These are phyloP conservation scores for Pica pica DNA, from an alignment of 2,113 vertebrate genomes.

Conservation along the genomic window DNA sequence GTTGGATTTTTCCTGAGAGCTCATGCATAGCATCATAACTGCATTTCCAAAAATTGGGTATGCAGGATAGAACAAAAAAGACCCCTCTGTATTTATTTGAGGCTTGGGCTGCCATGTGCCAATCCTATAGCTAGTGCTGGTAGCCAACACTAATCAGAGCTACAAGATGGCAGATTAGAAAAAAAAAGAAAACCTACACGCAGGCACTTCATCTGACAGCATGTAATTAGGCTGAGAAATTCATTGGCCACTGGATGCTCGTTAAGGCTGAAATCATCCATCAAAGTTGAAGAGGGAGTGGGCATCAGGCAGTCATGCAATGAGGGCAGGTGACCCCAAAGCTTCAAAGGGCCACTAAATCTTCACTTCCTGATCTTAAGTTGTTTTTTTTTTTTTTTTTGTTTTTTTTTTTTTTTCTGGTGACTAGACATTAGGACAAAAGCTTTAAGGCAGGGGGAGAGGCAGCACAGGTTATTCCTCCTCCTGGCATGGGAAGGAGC, in stretches of 20 bases:
- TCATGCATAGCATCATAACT: neutral
- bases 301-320: neutral
- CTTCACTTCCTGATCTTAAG: neutral
- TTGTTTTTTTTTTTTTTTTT: too few species aligned
- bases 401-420: too few species aligned
- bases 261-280: neutral
- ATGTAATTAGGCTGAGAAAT: neutral
- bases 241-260: neutral
- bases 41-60: neutral
- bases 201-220: neutral
- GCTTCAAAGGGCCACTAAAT: neutral
- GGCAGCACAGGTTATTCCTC: neutral
- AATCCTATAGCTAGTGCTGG: neutral
- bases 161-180: neutral
- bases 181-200: neutral
- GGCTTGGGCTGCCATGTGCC: neutral
- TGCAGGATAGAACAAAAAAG: neutral
- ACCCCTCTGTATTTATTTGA: neutral
- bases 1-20: neutral
- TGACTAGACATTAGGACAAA: neutral
- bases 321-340: neutral
- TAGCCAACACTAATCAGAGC: neutral
- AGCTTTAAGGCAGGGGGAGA: neutral
- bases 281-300: neutral
- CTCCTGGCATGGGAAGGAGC: rapidly evolving